Conservation (phyloP, 1,140 invertebrate species). For the Idris sp. region DNA sequence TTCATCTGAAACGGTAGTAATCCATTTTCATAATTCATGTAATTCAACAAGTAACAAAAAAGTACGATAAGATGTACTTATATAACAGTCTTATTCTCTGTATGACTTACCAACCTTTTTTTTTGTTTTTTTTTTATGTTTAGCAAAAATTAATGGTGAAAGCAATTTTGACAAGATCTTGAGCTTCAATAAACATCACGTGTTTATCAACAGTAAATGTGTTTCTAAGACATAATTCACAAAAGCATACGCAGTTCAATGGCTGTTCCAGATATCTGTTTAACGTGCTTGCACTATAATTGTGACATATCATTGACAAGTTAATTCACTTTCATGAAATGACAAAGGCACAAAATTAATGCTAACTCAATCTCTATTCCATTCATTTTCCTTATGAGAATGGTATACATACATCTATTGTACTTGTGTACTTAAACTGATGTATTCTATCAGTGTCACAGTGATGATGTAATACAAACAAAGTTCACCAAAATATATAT, state of each 20-base stretch:
- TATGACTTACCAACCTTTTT: no score
- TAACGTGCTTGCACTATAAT: constrained; percentile 1
- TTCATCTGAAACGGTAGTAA: constrained; percentile 12
- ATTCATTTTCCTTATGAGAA: constrained; percentile 42
- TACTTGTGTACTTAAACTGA: constrained; percentile 6
- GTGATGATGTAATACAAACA: constrained; percentile 11
- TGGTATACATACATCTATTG: constrained; percentile 17
- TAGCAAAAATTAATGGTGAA: constrained; percentile 13
- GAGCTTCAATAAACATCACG: constrained; percentile 38
- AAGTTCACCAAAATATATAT: constrained; percentile 17
- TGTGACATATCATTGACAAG: constrained; percentile 36
- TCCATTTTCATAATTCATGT: no score
- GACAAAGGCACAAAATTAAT: constrained; percentile 52
- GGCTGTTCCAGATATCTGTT: constrained; percentile 27
- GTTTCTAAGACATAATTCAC: constrained; percentile 37
- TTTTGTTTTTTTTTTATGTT: no score
- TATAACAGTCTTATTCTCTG: no score
- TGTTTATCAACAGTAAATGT: constrained; percentile 35
- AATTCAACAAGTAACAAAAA: no score
- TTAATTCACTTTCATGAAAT: constrained; percentile 35
- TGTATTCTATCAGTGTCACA: constrained; percentile 38
- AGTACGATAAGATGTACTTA: no score
- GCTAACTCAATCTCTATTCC: constrained; percentile 38
- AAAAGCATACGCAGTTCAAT: constrained; percentile 42
- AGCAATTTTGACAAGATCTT: constrained; percentile 16